Conservation (phyloP, 2,797 vertebrate genomes). For the Gallinago solitaria region DNA sequence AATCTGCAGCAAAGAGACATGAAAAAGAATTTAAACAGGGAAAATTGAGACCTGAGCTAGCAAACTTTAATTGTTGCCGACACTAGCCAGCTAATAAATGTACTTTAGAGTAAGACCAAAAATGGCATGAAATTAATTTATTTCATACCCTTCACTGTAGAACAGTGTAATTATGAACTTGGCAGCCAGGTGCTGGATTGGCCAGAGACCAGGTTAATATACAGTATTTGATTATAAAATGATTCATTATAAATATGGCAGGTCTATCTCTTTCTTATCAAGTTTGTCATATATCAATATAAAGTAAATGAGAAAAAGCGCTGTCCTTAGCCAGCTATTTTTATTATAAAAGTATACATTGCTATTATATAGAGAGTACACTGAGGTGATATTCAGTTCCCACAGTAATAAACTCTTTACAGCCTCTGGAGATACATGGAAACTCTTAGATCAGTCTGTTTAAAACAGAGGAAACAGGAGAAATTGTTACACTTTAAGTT, state of each 20-base stretch:
- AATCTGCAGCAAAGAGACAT: constrained; percentile 1
- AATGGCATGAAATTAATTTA: constrained; percentile 63
- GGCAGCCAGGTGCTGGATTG: constrained; percentile 28
- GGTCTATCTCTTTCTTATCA: constrained; percentile 46
- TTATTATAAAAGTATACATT: constrained; percentile 13
- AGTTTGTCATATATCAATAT: constrained; percentile 41
- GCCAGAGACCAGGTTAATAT: constrained; percentile 43
- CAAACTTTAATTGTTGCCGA: constrained; percentile 18
- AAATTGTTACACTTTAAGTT: background rate
- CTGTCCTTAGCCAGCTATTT: constrained; percentile 33
- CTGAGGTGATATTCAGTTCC: background rate
- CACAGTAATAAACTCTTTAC: background rate
- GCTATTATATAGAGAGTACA: background rate
- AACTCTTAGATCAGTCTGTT: background rate
- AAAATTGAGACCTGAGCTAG: constrained; percentile 22
- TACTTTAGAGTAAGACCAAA: constrained; percentile 41
- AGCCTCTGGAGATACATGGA: background rate
- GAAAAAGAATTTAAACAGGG: constrained; percentile 2
- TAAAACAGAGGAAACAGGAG: background rate
- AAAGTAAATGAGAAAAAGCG: constrained; percentile 58
- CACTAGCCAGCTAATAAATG: constrained; percentile 41
- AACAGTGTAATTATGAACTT: constrained; percentile 46
- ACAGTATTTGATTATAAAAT: constrained; percentile 60
- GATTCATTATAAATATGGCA: constrained; percentile 57
- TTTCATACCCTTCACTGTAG: constrained; percentile 42